Evolutionary conservation across 2,797 vertebrate species (phyloP).

Genomic region (Hozukius guyotensis): DNA sequence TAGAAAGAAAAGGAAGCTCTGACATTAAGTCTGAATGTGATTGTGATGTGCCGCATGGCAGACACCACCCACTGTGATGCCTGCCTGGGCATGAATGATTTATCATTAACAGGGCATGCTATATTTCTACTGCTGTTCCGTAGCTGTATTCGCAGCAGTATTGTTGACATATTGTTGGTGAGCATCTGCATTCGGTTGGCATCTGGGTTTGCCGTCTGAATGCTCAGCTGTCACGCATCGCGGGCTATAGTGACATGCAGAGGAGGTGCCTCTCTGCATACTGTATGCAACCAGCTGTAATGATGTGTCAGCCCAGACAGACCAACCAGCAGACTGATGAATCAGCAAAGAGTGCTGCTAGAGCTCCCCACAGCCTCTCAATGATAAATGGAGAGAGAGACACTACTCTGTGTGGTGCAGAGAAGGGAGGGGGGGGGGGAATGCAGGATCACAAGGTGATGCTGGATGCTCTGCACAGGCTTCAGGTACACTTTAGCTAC

Average conservation of each 20-base stretch:
- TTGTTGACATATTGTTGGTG: conserved; percentile 1
- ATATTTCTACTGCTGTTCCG: background rate
- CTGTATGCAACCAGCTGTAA: conserved; percentile 31
- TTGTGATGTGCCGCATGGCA: conserved; percentile 2
- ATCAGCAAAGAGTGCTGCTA: conserved; percentile 65
- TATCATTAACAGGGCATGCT: conserved; percentile 11
- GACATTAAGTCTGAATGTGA: conserved; percentile 6
- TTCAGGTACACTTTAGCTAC: conserved; percentile 49
- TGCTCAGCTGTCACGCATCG: conserved; percentile 5
- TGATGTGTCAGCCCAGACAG: conserved; percentile 67
- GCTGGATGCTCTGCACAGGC: conserved; percentile 20
- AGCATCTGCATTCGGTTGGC: conserved; percentile 11
- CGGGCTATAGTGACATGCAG: conserved; percentile 5
- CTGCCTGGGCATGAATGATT: conserved; percentile 64
- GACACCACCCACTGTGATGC: conserved; percentile 51
- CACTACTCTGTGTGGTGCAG: conserved; percentile 38
- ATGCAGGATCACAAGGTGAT: conserved; percentile 16
- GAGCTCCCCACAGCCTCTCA: conserved; percentile 28
- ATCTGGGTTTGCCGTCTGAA: background rate
- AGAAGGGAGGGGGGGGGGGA: conserved; percentile 1
- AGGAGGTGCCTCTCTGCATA: conserved; percentile 48
- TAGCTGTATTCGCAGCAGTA: background rate
- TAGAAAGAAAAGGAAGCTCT: background rate
- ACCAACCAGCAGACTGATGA: conserved; percentile 71
- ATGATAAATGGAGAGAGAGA: conserved; percentile 56